Percentiles rank a stretch among this genome's conserved stretches.
Conservation (phyloP, 2,797 vertebrate genomes). For the Myotis daubentonii region DNA sequence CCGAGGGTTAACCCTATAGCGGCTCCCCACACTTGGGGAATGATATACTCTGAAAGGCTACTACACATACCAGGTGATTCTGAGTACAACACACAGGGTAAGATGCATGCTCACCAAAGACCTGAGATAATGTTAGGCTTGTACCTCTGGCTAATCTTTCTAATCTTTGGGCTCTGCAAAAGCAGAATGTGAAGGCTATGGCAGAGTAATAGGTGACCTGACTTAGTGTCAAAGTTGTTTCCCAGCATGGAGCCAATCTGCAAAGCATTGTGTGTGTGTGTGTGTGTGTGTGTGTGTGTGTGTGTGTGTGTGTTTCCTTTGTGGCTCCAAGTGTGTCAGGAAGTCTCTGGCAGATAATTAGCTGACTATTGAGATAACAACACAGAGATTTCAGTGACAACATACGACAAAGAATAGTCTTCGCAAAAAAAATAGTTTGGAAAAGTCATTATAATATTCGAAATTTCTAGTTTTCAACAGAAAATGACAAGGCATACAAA, state of each 20-base stretch:
- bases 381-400: neutral
- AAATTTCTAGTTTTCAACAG: neutral
- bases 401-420: neutral
- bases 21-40: neutral
- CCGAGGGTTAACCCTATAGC: too few relatives aligned
- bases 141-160: neutral
- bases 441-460: neutral
- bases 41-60: neutral
- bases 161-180: neutral
- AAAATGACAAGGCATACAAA: neutral
- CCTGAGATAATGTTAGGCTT: neutral
- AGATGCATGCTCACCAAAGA: neutral
- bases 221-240: neutral
- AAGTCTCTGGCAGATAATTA: neutral
- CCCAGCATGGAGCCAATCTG: neutral
- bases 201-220: neutral
- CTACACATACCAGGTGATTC: neutral
- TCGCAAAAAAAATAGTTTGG: neutral
- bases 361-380: neutral
- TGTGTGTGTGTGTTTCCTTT: neutral
- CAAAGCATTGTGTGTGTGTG: neutral
- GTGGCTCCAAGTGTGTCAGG: constrained; percentile 8
- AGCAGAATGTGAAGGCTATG: neutral
- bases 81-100: neutral
- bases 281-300: too few relatives aligned